phyloP scores from a whole-genome alignment of 2,797 vertebrate species.

The Lagorchestes hirsutus region DNA sequence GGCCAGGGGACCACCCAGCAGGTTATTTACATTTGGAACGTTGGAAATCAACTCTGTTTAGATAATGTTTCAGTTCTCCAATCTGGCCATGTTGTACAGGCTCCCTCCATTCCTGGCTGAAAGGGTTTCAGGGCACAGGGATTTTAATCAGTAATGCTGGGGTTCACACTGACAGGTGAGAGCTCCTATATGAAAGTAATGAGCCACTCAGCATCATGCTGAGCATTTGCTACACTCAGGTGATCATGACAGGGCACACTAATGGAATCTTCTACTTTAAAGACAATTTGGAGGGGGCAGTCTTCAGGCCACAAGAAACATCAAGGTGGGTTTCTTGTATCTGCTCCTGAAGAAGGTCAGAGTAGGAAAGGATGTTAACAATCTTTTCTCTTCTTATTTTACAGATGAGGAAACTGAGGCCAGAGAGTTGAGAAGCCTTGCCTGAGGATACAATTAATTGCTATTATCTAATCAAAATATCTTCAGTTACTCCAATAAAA shows the following conservation, averaged over 20 bases:
- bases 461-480: not conserved
- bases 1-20: constrained; percentile 81
- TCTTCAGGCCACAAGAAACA: constrained; percentile 9
- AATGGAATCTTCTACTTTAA: constrained; percentile 63
- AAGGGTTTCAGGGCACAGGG: constrained; percentile 62
- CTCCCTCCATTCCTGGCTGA: constrained; percentile 70
- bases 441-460: not conserved
- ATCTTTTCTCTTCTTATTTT: not conserved
- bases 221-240: constrained; percentile 68
- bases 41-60: constrained; percentile 84
- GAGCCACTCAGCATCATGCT: constrained; percentile 60
- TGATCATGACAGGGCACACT: constrained; percentile 17
- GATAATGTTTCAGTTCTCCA: constrained; percentile 80
- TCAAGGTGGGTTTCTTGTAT: constrained; percentile 19
- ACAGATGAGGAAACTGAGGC: not conserved
- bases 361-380: not conserved
- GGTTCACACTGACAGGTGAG: constrained; percentile 70
- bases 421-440: not conserved
- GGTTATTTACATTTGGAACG: constrained; percentile 82
- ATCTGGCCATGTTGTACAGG: constrained; percentile 77
- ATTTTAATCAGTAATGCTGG: constrained; percentile 76
- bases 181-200: constrained; percentile 54
- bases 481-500: not conserved
- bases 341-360: not conserved
- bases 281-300: not conserved